Base-by-base conservation (phyloP, 1,140 invertebrate species). In the Pseudomyrmex gracilis region DNA sequence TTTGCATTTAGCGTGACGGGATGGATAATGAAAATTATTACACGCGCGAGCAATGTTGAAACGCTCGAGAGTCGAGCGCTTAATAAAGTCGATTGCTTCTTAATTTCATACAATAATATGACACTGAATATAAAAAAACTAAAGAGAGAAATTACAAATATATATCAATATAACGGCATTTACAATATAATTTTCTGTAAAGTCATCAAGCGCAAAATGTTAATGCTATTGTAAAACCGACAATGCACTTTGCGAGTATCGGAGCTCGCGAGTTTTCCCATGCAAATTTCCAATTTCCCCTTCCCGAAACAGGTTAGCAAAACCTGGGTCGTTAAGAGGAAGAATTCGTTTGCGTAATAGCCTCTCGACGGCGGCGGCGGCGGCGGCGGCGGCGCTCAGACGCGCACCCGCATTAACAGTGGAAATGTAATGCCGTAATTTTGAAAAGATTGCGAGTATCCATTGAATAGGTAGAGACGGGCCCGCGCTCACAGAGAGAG, bases 391-490 rank as follows among this genome's bases (percentile, higher is more conserved):
- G 24, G 17, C 70, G 55, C 55, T 78, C 34, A 57, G 77, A 57
- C 68, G 70, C 53, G 70, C 61, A 78, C 49, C 34, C 63, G 78
- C 43, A 85, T 89, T 80, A 83, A 80, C 73, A 82, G 82, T 53
- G 20, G 67, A 84, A 85, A 85, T 64, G 84, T 74, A 88, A 83
- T 83, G 61, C 80, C 70, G 73, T 73, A 83, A 86, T 85, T 84
- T 85, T 88, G 82, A 83, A 86, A 89, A 89, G 85, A 86, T 85
- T 83, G 85, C 71, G 82, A 89, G 64, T 82, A 78, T 76, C 61
- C 64, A 84, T 85, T 90, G 87, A 90, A 90, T 85, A 74, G 80
- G 76, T 84, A 88, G 82, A 85, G 86, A 34, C 34, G 34, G 83
- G 74, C 51, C 49, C 45, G 82, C 45, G 76, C 71, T 84, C 34